Percentiles rank a stretch among this genome's conserved stretches.
Conservation (phyloP, 1,140 invertebrate species). For the Dolichoris vasculosae region DNA sequence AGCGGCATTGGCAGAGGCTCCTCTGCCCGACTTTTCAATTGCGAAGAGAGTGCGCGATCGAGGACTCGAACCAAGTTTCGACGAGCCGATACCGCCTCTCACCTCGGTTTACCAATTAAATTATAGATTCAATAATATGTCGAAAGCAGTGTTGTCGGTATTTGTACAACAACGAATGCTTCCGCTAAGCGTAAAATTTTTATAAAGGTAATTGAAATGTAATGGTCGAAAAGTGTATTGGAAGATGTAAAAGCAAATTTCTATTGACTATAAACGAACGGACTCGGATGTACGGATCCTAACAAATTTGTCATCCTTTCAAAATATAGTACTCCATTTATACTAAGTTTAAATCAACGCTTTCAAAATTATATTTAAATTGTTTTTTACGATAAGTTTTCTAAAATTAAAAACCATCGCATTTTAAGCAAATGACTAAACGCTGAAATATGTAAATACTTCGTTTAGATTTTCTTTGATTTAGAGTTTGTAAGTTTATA, state of each 20-base stretch:
- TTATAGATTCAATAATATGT: too few species aligned
- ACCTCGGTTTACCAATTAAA: too few species aligned
- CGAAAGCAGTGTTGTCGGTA: too few species aligned
- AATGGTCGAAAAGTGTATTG: too few species aligned
- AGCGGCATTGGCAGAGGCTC: conserved; percentile 11
- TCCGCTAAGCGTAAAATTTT: too few species aligned
- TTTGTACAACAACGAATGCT: too few species aligned
- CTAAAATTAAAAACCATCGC: background rate
- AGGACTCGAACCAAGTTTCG: background rate
- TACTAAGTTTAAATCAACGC: background rate
- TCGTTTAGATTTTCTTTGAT: background rate
- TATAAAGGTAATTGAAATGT: too few species aligned
- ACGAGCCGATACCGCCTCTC: too few species aligned
- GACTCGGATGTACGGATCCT: too few species aligned
- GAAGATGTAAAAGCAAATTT: too few species aligned
- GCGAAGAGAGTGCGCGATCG: background rate
- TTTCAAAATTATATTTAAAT: background rate
- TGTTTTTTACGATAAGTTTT: background rate
- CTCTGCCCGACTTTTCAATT: conserved; percentile 24
- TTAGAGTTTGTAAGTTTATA: background rate
- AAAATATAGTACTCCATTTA: background rate
- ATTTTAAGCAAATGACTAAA: background rate
- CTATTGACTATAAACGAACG: too few species aligned
- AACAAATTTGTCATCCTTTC: background rate
- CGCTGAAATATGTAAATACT: background rate